Conservation (phyloP, 2,113 vertebrate genomes). For the Mellivora capensis region DNA sequence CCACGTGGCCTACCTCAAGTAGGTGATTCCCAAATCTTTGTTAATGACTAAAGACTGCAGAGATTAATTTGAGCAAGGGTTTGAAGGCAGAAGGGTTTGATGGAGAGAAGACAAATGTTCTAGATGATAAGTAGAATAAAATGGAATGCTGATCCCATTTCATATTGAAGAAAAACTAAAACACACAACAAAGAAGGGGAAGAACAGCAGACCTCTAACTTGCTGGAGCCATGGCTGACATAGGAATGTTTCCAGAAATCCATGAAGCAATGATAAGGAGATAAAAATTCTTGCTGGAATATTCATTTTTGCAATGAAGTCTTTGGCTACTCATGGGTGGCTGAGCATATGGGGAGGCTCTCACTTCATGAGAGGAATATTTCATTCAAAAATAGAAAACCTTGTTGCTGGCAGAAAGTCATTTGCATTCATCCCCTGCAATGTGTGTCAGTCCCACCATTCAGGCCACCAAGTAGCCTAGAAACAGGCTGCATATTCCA, state of each 20-base stretch:
- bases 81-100: conserved; percentile 52
- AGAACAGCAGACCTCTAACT: conserved; percentile 21
- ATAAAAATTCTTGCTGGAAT: conserved; percentile 42
- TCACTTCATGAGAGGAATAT: conserved; percentile 54
- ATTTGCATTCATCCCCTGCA: conserved; percentile 42
- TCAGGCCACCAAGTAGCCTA: conserved; percentile 1
- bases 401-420: conserved; percentile 36
- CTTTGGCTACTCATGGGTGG: conserved; percentile 43
- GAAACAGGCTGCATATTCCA: conserved; percentile 13
- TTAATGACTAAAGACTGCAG: conserved; percentile 48
- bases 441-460: conserved; percentile 7
- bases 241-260: conserved; percentile 52
- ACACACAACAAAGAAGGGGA: neutral
- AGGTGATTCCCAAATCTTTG: conserved; percentile 23
- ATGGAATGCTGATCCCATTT: conserved; percentile 33
- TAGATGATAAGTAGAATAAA: conserved; percentile 50
- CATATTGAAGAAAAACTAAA: conserved; percentile 36
- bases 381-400: conserved; percentile 66
- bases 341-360: conserved; percentile 48
- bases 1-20: neutral
- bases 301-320: conserved; percentile 54
- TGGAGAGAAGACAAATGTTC: conserved; percentile 10
- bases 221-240: neutral
- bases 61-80: conserved; percentile 35
- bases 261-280: conserved; percentile 32